A percentile compares a stretch with the other conserved stretches of the same genome.
Conservation (phyloP, 2,113 vertebrate genomes). For the Lagopus muta region DNA sequence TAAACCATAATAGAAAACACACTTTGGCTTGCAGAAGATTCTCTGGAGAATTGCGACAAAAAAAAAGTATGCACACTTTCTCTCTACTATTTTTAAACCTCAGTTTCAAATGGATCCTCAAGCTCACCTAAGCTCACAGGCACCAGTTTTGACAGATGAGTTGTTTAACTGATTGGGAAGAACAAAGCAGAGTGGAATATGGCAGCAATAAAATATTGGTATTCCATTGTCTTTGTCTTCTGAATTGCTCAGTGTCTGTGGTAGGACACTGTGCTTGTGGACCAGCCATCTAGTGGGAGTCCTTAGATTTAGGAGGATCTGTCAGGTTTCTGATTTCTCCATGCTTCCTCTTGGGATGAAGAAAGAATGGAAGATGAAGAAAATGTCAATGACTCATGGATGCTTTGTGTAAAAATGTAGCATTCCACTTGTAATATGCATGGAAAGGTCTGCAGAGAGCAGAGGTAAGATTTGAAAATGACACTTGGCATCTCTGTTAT, state of each 20-base stretch:
- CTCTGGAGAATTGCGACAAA: conserved; percentile 28
- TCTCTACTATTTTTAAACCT: conserved; percentile 43
- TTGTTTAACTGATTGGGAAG: conserved; percentile 8
- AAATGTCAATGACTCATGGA: background rate
- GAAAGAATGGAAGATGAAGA: background rate
- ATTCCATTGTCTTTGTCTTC: conserved; percentile 25
- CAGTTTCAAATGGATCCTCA: background rate
- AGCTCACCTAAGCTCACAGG: conserved; percentile 11
- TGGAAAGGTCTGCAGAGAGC: background rate
- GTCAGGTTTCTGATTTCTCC: conserved; percentile 28
- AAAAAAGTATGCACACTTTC: background rate
- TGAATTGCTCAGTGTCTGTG: background rate
- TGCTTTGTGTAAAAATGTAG: conserved; percentile 15
- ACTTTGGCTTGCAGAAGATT: background rate
- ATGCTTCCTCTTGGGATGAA: background rate
- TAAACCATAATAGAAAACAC: conserved; percentile 53
- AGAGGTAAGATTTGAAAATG: conserved; percentile 26
- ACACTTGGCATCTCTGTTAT: background rate
- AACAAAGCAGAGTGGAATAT: background rate
- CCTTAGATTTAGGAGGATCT: conserved; percentile 17
- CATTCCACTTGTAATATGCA: background rate
- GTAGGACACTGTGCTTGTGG: conserved; percentile 6
- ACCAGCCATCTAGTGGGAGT: conserved; percentile 15
- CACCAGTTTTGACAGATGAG: background rate
- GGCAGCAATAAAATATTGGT: conserved; percentile 1